A percentile compares a stretch with the other conserved stretches of the same genome.
Evolutionary conservation across 2,113 vertebrate species (phyloP).

Genomic region (Crypturellus undulatus): DNA sequence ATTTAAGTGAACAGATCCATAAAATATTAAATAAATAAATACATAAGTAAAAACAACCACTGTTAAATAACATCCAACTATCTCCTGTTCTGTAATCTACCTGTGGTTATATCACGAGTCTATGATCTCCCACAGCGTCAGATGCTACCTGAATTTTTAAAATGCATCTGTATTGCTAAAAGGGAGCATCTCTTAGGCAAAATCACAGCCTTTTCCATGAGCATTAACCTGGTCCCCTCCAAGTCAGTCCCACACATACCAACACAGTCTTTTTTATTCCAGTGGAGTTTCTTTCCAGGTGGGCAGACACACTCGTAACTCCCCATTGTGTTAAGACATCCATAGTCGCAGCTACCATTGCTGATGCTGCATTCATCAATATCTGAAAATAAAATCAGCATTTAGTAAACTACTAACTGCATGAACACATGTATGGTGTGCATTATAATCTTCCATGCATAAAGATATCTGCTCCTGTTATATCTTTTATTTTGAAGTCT

Average conservation of each 20-base stretch:
- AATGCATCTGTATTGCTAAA: background rate
- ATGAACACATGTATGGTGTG: background rate
- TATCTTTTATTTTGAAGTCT: background rate
- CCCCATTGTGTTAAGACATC: constrained; percentile 90
- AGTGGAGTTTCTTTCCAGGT: constrained; percentile 88
- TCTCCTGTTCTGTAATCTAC: accelerated
- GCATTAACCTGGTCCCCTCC: background rate
- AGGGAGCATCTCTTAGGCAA: background rate
- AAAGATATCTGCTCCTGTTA: background rate
- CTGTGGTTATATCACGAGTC: background rate
- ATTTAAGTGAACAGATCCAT: background rate
- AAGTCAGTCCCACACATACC: constrained; percentile 78
- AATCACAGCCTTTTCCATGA: background rate
- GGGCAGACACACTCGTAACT: constrained; percentile 92
- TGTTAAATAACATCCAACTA: background rate
- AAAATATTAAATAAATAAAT: background rate
- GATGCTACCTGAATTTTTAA: background rate
- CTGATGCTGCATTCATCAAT: constrained; percentile 93
- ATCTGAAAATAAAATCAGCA: constrained; percentile 77
- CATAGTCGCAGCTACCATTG: constrained; percentile 88
- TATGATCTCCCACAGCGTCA: background rate
- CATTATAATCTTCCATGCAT: background rate
- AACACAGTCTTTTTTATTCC: constrained; percentile 95
- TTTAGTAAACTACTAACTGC: background rate
- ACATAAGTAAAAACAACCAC: background rate